Evolutionary conservation across 2,888 invertebrate species (phyloP), one percentile per base, ranked within the genome.

Genomic region (Pristionchus mayeri): DNA sequence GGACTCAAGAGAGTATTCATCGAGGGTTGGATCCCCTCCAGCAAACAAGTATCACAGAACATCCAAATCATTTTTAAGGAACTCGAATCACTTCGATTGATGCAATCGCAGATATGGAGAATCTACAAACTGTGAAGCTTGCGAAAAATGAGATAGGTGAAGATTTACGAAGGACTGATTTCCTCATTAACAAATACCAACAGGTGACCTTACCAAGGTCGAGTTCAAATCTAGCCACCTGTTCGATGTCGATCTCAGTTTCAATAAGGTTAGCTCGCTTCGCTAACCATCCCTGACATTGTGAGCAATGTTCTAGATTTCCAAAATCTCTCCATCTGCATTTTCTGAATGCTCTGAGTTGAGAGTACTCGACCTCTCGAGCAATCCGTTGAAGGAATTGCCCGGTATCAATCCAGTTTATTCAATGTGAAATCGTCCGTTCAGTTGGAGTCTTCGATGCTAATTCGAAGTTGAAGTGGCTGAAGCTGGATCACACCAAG

Each of bases 331-430:
- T 6, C 86, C 88, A 11, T 88, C 89, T 83, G 90, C 91, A 1
- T 91, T 91, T 84, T 79, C 88, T 11, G 88, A 88, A 34, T 89
- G 89, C 63, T 63, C 57, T 0, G 87, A 89, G 30, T 86, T 91
- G 18, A 86, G 89, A 30, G 87, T 90, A 6, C 85, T 91, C 4
- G 90, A 89, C 82, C 75, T 91, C n/a, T 88, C 87, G 48, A 79
- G 86, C 11, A 91, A 91, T 85, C 89, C 90, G 0, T 67, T 91
- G 0, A 84, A 71, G 50, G 85, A 84, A 54, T 82, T 91, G 11
- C 91, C 91, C 21, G 71, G 71, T 71, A 16, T 44, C 37, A 50
- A 50, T n/a, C n/a, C n/a, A n/a, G n/a, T n/a, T n/a, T n/a, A n/a
- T n/a, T n/a, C n/a, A n/a, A 78, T 48, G 13, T 7, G 11, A 40